These are phyloP conservation scores for Raja brachyura DNA, from an alignment of 2,113 vertebrate species.

Conservation along the genomic window DNA sequence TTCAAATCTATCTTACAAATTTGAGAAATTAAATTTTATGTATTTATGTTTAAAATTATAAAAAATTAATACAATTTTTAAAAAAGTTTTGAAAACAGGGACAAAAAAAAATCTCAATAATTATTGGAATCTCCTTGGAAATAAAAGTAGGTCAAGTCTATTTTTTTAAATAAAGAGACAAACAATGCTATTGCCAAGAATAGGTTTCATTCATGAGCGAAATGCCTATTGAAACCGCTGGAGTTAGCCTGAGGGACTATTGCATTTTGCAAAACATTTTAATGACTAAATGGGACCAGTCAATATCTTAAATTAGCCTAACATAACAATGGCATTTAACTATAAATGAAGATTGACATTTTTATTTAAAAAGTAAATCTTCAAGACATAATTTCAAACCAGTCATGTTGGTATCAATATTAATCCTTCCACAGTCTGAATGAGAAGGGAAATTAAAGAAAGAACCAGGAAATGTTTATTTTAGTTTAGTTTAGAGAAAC, in stretches of 20 bases:
- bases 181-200: background rate
- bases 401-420: background rate
- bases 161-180: background rate
- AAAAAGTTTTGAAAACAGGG: background rate
- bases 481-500: too few species aligned
- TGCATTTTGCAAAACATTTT: constrained; percentile 11
- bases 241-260: background rate
- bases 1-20: background rate
- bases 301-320: background rate
- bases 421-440: background rate
- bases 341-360: background rate
- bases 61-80: background rate
- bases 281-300: background rate
- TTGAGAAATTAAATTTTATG: background rate
- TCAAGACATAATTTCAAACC: background rate
- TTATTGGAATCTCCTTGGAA: background rate
- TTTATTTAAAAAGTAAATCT: background rate
- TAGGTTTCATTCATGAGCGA: constrained; percentile 13
- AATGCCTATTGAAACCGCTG: background rate
- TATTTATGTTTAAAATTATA: background rate
- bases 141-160: background rate
- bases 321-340: background rate
- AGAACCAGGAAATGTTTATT: background rate
- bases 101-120: background rate
- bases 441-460: background rate